These are phyloP conservation scores for Steinernema khuongi DNA, from an alignment of 1,140 invertebrate genomes.

Conservation along the genomic window DNA sequence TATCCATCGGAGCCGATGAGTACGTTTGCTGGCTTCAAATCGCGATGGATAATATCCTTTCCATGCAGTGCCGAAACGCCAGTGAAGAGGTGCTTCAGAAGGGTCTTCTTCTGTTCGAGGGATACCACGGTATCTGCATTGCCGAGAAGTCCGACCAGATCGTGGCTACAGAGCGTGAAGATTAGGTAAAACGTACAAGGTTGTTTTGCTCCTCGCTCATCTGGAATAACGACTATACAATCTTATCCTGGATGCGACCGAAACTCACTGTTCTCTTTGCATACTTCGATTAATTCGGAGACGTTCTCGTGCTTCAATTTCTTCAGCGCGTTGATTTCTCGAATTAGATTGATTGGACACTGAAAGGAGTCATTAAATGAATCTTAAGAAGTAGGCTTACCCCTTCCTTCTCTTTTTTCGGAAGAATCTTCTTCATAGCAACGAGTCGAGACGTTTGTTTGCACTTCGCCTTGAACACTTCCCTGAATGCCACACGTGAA, in stretches of 20 bases:
- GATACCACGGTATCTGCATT: constrained; percentile 90
- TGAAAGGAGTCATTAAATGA: constrained; percentile 62
- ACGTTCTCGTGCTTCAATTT: constrained; percentile 93
- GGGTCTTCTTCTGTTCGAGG: constrained; percentile 95
- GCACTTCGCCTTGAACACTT: constrained; percentile 92
- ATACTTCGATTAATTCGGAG: constrained; percentile 92
- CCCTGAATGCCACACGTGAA: constrained; percentile 65
- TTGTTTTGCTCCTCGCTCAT: constrained; percentile 65
- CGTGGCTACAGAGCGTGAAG: constrained; percentile 98
- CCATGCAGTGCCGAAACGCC: constrained; percentile 63
- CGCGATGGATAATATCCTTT: constrained; percentile 64
- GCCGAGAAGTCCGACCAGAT: constrained; percentile 88
- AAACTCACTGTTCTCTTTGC: constrained; percentile 73
- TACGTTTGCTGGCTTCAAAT: constrained; percentile 99
- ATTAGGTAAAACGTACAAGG: constrained; percentile 88
- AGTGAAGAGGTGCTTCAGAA: constrained; percentile 90
- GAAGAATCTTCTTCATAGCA: constrained; percentile 95
- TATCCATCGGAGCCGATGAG: constrained; percentile 94
- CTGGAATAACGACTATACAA: constrained; percentile 64
- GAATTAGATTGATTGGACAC: constrained; percentile 94
- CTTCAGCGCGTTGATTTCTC: constrained; percentile 96
- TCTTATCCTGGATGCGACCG: not conserved
- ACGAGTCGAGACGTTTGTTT: constrained; percentile 82
- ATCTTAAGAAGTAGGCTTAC: constrained; percentile 64
- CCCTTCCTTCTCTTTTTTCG: constrained; percentile 99